phyloP scores from a whole-genome alignment of 1,140 invertebrate genomes.

The Panonychus citri region DNA sequence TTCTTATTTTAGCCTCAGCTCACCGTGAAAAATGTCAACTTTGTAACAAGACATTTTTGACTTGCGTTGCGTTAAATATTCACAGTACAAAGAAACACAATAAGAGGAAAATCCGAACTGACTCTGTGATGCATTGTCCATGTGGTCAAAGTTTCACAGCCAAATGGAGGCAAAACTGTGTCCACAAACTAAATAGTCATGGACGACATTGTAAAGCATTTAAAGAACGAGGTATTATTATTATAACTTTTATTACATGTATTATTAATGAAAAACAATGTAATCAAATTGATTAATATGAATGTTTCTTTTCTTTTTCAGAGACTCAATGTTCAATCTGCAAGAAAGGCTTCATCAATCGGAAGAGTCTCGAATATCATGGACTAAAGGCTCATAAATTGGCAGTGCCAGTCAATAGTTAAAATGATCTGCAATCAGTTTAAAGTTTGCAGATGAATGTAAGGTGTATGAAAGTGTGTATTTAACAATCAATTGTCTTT shows the following conservation, averaged over 20 bases:
- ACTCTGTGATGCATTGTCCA: not conserved
- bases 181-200: not conserved
- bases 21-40: not conserved
- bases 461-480: too few relatives aligned
- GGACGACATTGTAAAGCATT: not conserved
- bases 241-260: too few relatives aligned
- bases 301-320: not conserved
- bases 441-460: too few relatives aligned
- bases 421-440: not conserved
- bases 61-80: not conserved
- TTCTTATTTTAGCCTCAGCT: too few relatives aligned
- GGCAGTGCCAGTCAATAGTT: not conserved
- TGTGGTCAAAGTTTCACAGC: not conserved
- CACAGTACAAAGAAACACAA: not conserved
- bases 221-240: not conserved
- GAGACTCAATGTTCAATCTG: not conserved
- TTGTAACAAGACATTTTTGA: not conserved
- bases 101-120: not conserved
- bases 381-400: not conserved
- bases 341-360: not conserved
- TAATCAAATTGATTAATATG: too few relatives aligned
- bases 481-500: conserved; percentile 31
- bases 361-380: not conserved
- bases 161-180: not conserved
- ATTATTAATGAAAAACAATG: too few relatives aligned